phyloP scores from a whole-genome alignment of 2,797 vertebrate genomes.

The Labroides dimidiatus region DNA sequence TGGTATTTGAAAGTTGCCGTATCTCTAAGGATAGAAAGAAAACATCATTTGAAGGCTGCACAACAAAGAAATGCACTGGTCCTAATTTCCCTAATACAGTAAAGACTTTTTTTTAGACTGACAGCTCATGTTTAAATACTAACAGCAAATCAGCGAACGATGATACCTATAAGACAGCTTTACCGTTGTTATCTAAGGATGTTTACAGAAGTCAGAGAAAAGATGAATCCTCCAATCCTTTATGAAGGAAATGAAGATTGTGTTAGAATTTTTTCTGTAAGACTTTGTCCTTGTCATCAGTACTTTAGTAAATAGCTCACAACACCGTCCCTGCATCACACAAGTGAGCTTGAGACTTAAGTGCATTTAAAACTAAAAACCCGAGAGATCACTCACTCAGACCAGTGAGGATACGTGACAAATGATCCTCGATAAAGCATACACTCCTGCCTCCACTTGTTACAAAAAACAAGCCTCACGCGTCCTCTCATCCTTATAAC shows the following conservation, averaged over 20 bases:
- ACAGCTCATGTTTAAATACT: too few relatives aligned
- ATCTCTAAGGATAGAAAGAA: not conserved
- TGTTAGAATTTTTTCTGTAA: not conserved
- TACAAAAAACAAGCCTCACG: conserved; percentile 12
- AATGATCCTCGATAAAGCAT: conserved; percentile 5
- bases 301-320: not conserved
- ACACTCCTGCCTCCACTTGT: not conserved
- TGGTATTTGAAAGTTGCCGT: conserved; percentile 5
- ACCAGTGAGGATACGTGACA: conserved; percentile 11
- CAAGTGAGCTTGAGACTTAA: conserved; percentile 4
- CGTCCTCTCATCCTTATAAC: conserved; percentile 20
- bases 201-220: too few relatives aligned
- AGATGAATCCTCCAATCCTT: not conserved
- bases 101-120: too few relatives aligned
- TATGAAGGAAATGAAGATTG: not conserved
- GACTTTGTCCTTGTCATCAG: not conserved
- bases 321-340: not conserved
- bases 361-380: conserved; percentile 13
- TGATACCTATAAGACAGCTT: too few relatives aligned
- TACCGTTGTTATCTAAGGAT: too few relatives aligned
- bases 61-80: not conserved
- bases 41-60: not conserved
- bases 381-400: conserved; percentile 10
- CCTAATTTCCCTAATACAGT: too few relatives aligned
- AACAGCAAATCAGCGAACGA: too few relatives aligned